Conservation (phyloP, 1,140 invertebrate genomes). For the Eciton burchellii region DNA sequence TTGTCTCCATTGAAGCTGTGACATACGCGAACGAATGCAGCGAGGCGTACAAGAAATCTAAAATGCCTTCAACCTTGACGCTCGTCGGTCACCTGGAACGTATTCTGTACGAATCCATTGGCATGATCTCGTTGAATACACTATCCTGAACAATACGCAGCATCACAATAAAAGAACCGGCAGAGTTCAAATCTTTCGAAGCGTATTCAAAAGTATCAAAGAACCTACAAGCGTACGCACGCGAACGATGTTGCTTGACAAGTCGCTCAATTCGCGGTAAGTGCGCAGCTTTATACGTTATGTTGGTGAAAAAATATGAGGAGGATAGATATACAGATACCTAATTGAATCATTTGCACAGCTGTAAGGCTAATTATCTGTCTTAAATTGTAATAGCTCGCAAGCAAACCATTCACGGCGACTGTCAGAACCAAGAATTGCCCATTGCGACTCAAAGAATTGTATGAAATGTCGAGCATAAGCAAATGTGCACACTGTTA, state of each 20-base stretch:
- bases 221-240: neutral
- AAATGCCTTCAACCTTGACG: conserved; percentile 34
- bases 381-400: neutral
- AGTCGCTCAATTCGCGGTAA: conserved; percentile 60
- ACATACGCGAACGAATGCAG: conserved; percentile 28
- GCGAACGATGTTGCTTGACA: conserved; percentile 65
- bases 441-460: conserved; percentile 56
- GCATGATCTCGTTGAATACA: conserved; percentile 66
- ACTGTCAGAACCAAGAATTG: conserved; percentile 66
- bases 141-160: conserved; percentile 68
- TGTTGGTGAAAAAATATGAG: neutral
- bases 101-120: neutral
- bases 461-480: conserved; percentile 57
- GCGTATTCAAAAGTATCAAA: conserved; percentile 8
- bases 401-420: conserved; percentile 60
- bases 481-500: neutral
- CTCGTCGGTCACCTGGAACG: conserved; percentile 38
- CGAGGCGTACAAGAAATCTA: rapidly evolving
- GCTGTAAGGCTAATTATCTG: neutral
- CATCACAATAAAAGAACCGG: conserved; percentile 64
- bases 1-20: conserved; percentile 57
- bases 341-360: neutral
- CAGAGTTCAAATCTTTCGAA: conserved; percentile 49
- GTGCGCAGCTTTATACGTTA: conserved; percentile 1
- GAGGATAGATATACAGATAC: neutral